Evolutionary conservation across 2,113 vertebrate species (phyloP).

Genomic region (Aldabrachelys gigantea): DNA sequence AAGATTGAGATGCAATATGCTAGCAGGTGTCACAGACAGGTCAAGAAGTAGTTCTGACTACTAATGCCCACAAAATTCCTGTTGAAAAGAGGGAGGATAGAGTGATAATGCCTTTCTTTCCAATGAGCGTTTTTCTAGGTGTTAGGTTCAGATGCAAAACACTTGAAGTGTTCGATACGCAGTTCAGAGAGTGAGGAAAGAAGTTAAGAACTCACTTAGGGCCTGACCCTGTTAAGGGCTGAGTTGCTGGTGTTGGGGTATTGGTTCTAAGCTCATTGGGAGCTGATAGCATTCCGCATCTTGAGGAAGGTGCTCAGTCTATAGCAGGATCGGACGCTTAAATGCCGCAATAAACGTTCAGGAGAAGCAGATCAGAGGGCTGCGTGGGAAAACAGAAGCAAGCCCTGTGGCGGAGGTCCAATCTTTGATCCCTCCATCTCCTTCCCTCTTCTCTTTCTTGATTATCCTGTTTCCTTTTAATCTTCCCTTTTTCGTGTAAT

Average conservation of each 20-base stretch:
- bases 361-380: neutral
- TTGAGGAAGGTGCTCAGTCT: neutral
- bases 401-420: neutral
- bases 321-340: neutral
- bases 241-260: neutral
- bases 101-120: conserved; percentile 6
- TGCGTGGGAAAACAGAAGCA: neutral
- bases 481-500: neutral
- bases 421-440: neutral
- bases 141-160: neutral
- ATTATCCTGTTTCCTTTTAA: neutral
- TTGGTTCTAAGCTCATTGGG: neutral
- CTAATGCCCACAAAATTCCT: neutral
- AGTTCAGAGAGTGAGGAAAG: neutral
- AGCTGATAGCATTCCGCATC: neutral
- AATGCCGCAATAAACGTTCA: neutral
- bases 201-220: neutral
- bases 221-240: neutral
- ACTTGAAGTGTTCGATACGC: neutral
- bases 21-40: conserved; percentile 33
- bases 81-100: conserved; percentile 36
- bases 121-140: conserved; percentile 4
- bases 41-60: conserved; percentile 53
- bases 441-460: neutral
- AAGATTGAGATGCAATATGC: conserved; percentile 17